Base-by-base conservation (phyloP, 2,888 invertebrate genomes). In the Amphipyra tragopoginis region DNA sequence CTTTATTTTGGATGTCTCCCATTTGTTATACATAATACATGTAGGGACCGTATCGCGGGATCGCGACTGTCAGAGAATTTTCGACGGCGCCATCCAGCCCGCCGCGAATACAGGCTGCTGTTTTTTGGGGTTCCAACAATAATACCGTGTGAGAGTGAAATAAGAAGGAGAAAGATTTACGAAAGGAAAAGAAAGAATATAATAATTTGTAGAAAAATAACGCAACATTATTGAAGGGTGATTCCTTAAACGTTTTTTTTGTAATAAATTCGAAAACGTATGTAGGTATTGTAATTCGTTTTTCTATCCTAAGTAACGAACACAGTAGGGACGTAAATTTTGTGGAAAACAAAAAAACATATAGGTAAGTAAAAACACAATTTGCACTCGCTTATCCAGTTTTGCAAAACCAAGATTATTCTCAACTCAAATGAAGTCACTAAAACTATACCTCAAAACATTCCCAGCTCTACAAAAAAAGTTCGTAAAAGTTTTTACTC, bases 1-100 rank as follows among this genome's bases (percentile, higher is more conserved):
- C 87, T 93, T 93, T 93, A 93, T 94, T 94, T 93, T 90, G 91
- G 90, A 92, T 93, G 92, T 93, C 89, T 92, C 91, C 92, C 93
- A 94, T 94, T 93, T 94, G 94, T 94, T 93, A 94, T 94, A 94
- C 93, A 94, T 93, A 91, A 94, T 92, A 92, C 93, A 93, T 93
- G 91, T 90, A 85, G 86, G 88, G 88, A 77, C 85, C 90, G 87
- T 93, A 93, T 94, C 93, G 88, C 88, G 83, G 89, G 88, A 94
- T 94, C 93, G 91, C 91, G 84, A 77, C 89, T 86, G 89, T 85
- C 77, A 88, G 91, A 86, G 92, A 91, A 93, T 93, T 91, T 91
- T 82, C 88, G 90, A 86, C 93, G 93, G 93, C 94, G 94, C 93
- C 93, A 94, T 87, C 86, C 72, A 78, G 82, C 84, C 86, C 84